A percentile compares a stretch with the other conserved stretches of the same genome.
Evolutionary conservation across 1,140 invertebrate genomes (phyloP).

Genomic region (Drosophila fuyamai): DNA sequence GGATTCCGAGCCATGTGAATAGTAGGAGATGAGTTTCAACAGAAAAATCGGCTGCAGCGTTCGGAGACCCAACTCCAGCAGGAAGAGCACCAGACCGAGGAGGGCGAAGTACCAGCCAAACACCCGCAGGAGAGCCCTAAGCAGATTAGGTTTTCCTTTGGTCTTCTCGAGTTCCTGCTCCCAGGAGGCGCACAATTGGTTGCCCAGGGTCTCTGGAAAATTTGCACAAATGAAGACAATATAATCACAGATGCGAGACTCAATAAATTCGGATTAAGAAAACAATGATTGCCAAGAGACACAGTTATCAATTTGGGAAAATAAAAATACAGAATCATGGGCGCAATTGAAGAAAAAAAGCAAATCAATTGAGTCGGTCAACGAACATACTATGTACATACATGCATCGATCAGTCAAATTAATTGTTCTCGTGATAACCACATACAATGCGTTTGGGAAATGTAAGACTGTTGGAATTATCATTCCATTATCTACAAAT

Average conservation of each 20-base stretch:
- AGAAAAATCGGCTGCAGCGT: slow-evolving; percentile 90
- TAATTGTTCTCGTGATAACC: slow-evolving; percentile 37
- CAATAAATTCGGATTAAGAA: slow-evolving; percentile 46
- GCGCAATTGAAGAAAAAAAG: slow-evolving; percentile 30
- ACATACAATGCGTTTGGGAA: slow-evolving; percentile 23
- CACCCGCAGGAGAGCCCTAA: slow-evolving; percentile 58
- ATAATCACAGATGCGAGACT: slow-evolving; percentile 14
- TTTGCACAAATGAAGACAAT: slow-evolving; percentile 10
- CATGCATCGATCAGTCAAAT: slow-evolving; percentile 48
- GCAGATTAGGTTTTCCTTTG: slow-evolving; percentile 68
- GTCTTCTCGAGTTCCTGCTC: slow-evolving; percentile 57
- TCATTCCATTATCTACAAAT: slow-evolving; percentile 3
- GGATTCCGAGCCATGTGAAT: slow-evolving; percentile 84
- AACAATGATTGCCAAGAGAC: slow-evolving; percentile 9
- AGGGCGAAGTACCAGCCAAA: slow-evolving; percentile 71
- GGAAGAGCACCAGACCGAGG: slow-evolving; percentile 67
- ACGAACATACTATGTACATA: slow-evolving; percentile 55
- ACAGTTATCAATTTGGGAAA: slow-evolving; percentile 37
- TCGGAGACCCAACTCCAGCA: slow-evolving; percentile 84
- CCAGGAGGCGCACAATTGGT: slow-evolving; percentile 69
- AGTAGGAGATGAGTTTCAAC: slow-evolving; percentile 89
- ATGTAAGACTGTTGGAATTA: slow-evolving; percentile 1
- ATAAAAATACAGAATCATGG: slow-evolving; percentile 14
- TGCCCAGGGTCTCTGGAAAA: slow-evolving; percentile 71
- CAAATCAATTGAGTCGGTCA: slow-evolving; percentile 48